Evolutionary conservation across 2,113 vertebrate genomes (phyloP).

Genomic region (Perccottus glenii): DNA sequence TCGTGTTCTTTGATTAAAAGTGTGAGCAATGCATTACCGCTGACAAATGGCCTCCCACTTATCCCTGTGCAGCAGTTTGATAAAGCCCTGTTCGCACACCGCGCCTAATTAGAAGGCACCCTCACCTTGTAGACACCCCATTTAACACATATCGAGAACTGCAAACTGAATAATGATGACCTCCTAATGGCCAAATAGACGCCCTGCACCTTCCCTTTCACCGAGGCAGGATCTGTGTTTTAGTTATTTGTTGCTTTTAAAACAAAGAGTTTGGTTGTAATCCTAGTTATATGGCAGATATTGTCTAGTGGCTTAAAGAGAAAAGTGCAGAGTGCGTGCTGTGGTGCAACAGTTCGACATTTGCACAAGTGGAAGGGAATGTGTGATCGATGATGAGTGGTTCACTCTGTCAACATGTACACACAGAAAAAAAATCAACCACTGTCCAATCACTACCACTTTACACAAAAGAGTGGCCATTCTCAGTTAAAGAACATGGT

Average conservation of each 20-base stretch:
- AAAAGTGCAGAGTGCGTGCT: background rate
- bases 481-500: constrained; percentile 6
- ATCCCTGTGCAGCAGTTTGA: constrained; percentile 45
- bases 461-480: constrained; percentile 12
- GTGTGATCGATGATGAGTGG: constrained; percentile 38
- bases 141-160: constrained; percentile 30
- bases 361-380: constrained; percentile 20
- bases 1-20: constrained; percentile 69
- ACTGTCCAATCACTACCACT: constrained; percentile 11
- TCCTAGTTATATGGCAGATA: background rate
- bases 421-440: constrained; percentile 6
- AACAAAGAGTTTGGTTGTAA: too few relatives aligned
- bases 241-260: background rate
- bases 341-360: constrained; percentile 16
- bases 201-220: too few relatives aligned
- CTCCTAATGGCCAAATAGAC: constrained; percentile 20
- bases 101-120: constrained; percentile 43
- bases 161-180: constrained; percentile 38
- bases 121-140: constrained; percentile 36
- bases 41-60: constrained; percentile 69
- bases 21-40: constrained; percentile 56
- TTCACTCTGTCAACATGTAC: constrained; percentile 3
- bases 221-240: background rate
- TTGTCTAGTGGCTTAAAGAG: background rate
- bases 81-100: constrained; percentile 47